phyloP scores from a whole-genome alignment of 2,797 vertebrate genomes.

The Carapus acus region DNA sequence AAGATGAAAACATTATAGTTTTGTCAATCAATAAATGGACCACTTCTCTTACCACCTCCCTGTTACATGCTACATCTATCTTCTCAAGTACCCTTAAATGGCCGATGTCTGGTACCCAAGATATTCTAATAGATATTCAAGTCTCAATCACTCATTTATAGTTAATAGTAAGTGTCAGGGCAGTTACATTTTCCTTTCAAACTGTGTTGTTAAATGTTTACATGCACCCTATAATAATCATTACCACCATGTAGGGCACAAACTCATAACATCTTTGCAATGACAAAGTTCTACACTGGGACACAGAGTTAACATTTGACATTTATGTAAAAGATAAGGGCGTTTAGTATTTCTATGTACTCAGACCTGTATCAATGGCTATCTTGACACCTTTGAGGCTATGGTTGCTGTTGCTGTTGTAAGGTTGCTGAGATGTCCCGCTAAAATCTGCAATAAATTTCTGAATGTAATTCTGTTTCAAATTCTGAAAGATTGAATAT shows the following conservation, averaged over 20 bases:
- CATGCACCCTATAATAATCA: not conserved
- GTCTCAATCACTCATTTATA: constrained; percentile 40
- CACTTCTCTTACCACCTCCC: constrained; percentile 48
- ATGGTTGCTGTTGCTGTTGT: too few species aligned
- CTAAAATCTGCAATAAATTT: too few species aligned
- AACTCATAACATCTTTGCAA: too few species aligned
- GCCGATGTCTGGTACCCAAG: constrained; percentile 26
- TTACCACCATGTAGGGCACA: not conserved
- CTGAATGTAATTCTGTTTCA: too few species aligned
- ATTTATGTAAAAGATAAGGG: too few species aligned
- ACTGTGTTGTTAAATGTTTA: not conserved
- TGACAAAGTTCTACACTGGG: too few species aligned
- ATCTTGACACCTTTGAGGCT: too few species aligned
- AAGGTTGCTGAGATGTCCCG: too few species aligned
- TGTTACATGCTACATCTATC: constrained; percentile 45
- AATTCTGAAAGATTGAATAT: too few species aligned
- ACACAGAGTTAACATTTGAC: too few species aligned
- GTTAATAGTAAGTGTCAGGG: constrained; percentile 34
- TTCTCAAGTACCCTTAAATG: constrained; percentile 47
- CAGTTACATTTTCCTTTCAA: constrained; percentile 4
- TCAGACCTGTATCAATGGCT: too few species aligned
- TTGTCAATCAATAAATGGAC: constrained; percentile 58
- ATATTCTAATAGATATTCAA: constrained; percentile 43
- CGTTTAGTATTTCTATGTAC: too few species aligned
- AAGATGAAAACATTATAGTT: constrained; percentile 50